These are phyloP conservation scores for Drosophila hydei DNA, from an alignment of 1,140 invertebrate genomes.

Conservation along the genomic window DNA sequence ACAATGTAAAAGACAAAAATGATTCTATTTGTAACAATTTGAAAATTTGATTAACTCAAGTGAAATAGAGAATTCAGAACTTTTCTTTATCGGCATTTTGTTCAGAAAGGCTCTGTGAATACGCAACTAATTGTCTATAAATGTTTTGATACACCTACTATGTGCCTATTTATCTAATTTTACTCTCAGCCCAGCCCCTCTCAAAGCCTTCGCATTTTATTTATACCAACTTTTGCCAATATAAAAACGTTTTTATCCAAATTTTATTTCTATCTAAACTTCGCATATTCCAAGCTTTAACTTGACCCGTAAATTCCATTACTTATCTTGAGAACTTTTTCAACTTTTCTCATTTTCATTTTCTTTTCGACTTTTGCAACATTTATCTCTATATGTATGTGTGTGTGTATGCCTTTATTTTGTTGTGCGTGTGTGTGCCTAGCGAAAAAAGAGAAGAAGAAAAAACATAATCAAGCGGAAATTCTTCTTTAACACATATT, in stretches of 20 bases:
- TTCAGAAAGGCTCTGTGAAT: conserved; percentile 42
- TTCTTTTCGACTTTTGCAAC: conserved; percentile 16
- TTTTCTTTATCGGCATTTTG: conserved; percentile 40
- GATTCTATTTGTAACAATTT: conserved; percentile 60
- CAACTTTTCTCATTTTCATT: conserved; percentile 3
- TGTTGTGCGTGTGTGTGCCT: conserved; percentile 44
- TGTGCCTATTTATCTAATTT: background rate
- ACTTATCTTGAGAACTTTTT: too few relatives aligned
- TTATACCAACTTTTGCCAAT: conserved; percentile 1
- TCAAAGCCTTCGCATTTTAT: conserved; percentile 8
- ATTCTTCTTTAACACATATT: too few relatives aligned
- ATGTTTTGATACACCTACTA: conserved; percentile 46
- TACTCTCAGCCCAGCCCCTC: conserved; percentile 1
- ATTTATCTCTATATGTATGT: conserved; percentile 23
- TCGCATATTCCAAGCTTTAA: too few relatives aligned
- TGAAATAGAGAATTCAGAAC: conserved; percentile 44
- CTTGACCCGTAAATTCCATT: too few relatives aligned
- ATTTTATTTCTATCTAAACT: background rate
- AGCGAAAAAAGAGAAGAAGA: background rate
- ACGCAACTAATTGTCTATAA: conserved; percentile 51
- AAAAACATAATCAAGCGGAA: conserved; percentile 4
- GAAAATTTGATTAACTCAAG: conserved; percentile 37
- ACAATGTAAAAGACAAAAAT: conserved; percentile 15
- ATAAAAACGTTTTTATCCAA: background rate
- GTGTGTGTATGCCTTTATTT: conserved; percentile 46